phyloP scores from a whole-genome alignment of 2,113 vertebrate species.

The human region DNA sequence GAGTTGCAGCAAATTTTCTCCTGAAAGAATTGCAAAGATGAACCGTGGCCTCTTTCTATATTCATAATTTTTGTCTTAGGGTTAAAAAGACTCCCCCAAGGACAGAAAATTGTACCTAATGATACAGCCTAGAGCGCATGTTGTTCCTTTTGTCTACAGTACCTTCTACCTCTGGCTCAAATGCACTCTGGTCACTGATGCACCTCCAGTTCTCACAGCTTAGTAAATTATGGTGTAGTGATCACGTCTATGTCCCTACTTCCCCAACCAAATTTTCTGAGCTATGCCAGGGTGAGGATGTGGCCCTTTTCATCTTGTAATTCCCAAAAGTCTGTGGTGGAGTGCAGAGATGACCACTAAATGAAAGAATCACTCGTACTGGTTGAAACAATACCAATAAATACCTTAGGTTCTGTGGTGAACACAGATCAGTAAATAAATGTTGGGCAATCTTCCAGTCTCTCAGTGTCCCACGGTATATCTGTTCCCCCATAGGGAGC shows the following conservation, averaged over 20 bases:
- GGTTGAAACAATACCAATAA: neutral
- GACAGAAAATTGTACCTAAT: neutral
- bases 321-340: neutral
- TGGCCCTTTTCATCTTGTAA: neutral
- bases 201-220: neutral
- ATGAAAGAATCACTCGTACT: neutral
- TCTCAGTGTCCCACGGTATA: neutral
- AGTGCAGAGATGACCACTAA: neutral
- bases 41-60: neutral
- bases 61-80: neutral
- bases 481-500: neutral
- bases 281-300: neutral
- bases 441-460: neutral
- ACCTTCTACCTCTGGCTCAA: neutral
- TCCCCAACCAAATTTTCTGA: neutral
- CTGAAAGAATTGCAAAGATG: neutral
- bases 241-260: neutral
- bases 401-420: neutral
- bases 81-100: neutral
- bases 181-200: neutral
- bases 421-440: neutral
- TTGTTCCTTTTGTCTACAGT: neutral
- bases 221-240: neutral
- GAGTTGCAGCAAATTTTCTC: neutral
- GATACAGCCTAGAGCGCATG: neutral